Evolutionary conservation across 2,797 vertebrate species (phyloP).

Genomic region (Poecile montanus): DNA sequence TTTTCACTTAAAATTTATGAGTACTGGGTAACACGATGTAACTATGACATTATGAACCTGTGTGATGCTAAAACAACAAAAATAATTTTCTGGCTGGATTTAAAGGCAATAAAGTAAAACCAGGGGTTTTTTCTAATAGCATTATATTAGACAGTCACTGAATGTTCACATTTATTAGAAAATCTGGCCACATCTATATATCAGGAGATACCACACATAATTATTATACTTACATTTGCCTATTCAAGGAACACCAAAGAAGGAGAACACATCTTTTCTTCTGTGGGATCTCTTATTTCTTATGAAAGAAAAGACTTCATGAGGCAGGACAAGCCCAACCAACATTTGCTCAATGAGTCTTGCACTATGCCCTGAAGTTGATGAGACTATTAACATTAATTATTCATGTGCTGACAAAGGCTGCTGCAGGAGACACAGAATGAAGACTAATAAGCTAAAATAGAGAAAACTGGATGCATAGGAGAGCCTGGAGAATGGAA

Average conservation of each 20-base stretch:
- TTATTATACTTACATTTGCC: not conserved
- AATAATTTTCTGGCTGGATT: not conserved
- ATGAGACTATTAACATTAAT: conserved; percentile 54
- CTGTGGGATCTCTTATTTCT: not conserved
- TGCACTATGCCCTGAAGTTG: conserved; percentile 32
- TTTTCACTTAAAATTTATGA: not conserved
- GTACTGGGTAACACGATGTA: not conserved
- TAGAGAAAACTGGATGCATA: conserved; percentile 11
- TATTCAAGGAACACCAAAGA: not conserved
- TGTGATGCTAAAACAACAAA: not conserved
- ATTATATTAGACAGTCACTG: not conserved
- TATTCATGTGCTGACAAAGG: conserved; percentile 54
- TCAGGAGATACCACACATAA: not conserved
- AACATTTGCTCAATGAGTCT: conserved; percentile 41
- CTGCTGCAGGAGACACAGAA: conserved; percentile 23
- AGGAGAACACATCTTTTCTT: not conserved
- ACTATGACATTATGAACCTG: not conserved
- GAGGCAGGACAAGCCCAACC: conserved; percentile 9
- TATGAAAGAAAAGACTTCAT: not conserved
- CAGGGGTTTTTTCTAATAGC: not conserved
- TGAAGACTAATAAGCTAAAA: conserved; percentile 57
- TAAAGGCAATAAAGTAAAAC: not conserved
- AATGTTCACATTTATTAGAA: not conserved
- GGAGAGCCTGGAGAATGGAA: not conserved
- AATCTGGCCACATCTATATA: not conserved